These are phyloP conservation scores for Amniataba percoides DNA, from an alignment of 2,797 vertebrate genomes.

Conservation along the genomic window DNA sequence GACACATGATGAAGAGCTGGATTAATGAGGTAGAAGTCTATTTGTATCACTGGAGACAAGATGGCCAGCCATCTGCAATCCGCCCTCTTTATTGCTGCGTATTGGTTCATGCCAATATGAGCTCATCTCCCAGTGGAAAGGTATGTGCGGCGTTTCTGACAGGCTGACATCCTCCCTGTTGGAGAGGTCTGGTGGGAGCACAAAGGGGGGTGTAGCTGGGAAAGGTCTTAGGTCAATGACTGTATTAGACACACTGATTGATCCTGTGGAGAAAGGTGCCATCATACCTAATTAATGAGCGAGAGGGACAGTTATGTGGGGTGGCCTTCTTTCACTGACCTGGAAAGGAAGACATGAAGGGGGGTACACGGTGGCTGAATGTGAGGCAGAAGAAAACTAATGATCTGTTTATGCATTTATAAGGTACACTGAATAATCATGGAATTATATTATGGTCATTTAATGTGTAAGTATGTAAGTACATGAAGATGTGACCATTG, in stretches of 20 bases:
- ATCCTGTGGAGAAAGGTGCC: slow-evolving; percentile 74
- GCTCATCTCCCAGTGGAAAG: slow-evolving; percentile 61
- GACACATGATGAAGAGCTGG: slow-evolving; percentile 27
- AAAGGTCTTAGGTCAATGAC: slow-evolving; percentile 78
- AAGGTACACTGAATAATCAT: slow-evolving; percentile 32
- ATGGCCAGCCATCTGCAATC: slow-evolving; percentile 47
- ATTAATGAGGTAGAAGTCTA: slow-evolving; percentile 61
- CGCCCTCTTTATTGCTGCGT: slow-evolving; percentile 47
- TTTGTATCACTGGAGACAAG: slow-evolving; percentile 58
- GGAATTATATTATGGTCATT: slow-evolving; percentile 33
- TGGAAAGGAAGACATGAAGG: slow-evolving; percentile 59
- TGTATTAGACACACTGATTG: slow-evolving; percentile 80
- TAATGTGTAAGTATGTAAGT: slow-evolving; percentile 36
- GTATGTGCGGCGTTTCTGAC: slow-evolving; percentile 58
- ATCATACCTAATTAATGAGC: slow-evolving; percentile 76
- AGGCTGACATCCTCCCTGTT: slow-evolving; percentile 61
- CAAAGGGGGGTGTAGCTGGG: slow-evolving; percentile 56
- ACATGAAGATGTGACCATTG: slow-evolving; percentile 28
- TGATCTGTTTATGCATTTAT: slow-evolving; percentile 62
- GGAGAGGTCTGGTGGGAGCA: slow-evolving; percentile 47
- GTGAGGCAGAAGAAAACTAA: slow-evolving; percentile 49
- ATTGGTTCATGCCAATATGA: slow-evolving; percentile 63
- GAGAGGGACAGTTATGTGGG: slow-evolving; percentile 42
- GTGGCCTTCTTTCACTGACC: slow-evolving; percentile 63
- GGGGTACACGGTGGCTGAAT: slow-evolving; percentile 32